Evolutionary conservation across 2,888 invertebrate species (phyloP).

Genomic region (Synergus gifuensis): DNA sequence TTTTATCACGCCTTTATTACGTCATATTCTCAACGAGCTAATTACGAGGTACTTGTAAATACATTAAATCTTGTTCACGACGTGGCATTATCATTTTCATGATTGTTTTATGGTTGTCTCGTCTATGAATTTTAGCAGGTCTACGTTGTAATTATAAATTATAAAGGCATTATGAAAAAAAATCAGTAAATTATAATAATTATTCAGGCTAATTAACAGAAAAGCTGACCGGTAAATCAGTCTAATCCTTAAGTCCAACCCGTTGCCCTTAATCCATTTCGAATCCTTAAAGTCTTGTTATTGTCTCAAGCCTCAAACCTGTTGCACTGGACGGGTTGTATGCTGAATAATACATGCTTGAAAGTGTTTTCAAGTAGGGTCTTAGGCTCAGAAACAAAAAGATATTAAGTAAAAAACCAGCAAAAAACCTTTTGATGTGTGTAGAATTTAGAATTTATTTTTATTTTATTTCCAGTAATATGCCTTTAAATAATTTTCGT

Average conservation of each 20-base stretch:
- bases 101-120: neutral
- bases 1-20: slow-evolving; percentile 22
- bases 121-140: too few species aligned
- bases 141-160: too few species aligned
- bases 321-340: slow-evolving; percentile 73
- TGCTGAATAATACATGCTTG: slow-evolving; percentile 71
- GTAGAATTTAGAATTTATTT: too few species aligned
- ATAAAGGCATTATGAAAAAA: slow-evolving; percentile 7
- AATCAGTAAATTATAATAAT: neutral
- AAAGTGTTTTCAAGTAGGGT: neutral
- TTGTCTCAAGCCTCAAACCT: slow-evolving; percentile 66
- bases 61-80: neutral
- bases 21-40: slow-evolving; percentile 17
- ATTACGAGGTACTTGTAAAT: slow-evolving; percentile 11
- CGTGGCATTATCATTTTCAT: neutral
- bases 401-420: neutral
- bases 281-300: slow-evolving; percentile 69
- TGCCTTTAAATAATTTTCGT: too few species aligned
- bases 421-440: neutral
- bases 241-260: slow-evolving; percentile 63
- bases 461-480: too few species aligned
- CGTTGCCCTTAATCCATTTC: slow-evolving; percentile 71
- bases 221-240: slow-evolving; percentile 61
- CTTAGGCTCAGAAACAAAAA: neutral
- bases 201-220: neutral